These are phyloP conservation scores for Epistrophe grossulariae DNA, from an alignment of 2,888 invertebrate species.

Conservation along the genomic window DNA sequence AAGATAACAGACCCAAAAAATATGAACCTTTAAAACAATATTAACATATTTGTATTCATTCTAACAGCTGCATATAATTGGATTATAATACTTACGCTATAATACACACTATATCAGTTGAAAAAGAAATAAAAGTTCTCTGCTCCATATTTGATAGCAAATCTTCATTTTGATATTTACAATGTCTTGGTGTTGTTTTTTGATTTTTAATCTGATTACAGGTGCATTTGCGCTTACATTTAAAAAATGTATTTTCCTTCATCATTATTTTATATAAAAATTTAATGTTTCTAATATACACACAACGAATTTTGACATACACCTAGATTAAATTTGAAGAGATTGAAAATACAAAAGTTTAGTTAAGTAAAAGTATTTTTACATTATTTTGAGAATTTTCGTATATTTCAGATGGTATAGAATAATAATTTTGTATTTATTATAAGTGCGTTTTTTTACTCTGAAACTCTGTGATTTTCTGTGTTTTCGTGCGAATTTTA, in stretches of 20 bases:
- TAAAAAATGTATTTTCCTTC: background rate
- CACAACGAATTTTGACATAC: conserved; percentile 8
- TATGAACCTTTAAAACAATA: conserved; percentile 37
- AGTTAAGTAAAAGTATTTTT: too few species aligned
- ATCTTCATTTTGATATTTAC: background rate
- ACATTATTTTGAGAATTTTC: too few species aligned
- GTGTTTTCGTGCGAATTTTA: too few species aligned
- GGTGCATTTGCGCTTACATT: conserved; percentile 2
- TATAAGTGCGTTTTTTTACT: too few species aligned
- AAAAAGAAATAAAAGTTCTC: conserved; percentile 42
- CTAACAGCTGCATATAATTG: background rate
- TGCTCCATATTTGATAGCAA: background rate
- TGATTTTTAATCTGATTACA: background rate
- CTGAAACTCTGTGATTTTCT: too few species aligned
- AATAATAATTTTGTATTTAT: too few species aligned
- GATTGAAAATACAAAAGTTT: background rate
- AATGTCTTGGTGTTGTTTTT: background rate
- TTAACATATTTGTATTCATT: background rate
- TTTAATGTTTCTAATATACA: background rate
- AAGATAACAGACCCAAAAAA: conserved; percentile 51
- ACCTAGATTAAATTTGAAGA: background rate
- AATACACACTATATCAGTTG: conserved; percentile 45
- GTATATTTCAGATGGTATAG: too few species aligned
- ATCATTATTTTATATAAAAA: conserved; percentile 9
- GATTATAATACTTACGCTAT: conserved; percentile 45